A percentile compares a stretch with the other conserved stretches of the same genome.
phyloP scores from a whole-genome alignment of 64 coral and sea anemone genomes.

The Porites lutea region DNA sequence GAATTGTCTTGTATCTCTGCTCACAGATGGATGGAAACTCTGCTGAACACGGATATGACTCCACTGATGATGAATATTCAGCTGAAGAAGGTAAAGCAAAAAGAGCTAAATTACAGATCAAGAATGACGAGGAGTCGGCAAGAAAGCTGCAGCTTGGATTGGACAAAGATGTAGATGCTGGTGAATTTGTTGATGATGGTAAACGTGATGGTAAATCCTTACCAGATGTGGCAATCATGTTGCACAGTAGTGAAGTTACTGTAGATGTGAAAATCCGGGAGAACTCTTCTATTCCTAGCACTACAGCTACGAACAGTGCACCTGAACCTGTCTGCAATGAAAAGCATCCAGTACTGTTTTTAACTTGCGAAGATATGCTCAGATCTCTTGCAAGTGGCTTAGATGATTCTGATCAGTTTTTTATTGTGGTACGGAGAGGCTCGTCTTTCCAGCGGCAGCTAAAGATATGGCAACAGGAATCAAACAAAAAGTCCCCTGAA shows the following conservation, averaged over 20 bases:
- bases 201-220: slow-evolving; percentile 12
- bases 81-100: slow-evolving; percentile 16
- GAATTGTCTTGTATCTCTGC: slow-evolving; percentile 54
- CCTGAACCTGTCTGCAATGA: not conserved
- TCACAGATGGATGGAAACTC: not conserved
- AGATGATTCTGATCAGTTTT: slow-evolving; percentile 18
- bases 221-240: not conserved
- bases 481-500: not conserved
- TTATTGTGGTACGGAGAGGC: slow-evolving; percentile 12
- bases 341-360: not conserved
- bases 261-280: not conserved
- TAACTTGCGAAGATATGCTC: not conserved
- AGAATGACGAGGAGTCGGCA: slow-evolving; percentile 16
- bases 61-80: slow-evolving; percentile 19
- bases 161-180: slow-evolving; percentile 4
- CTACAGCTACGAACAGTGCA: not conserved
- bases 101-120: slow-evolving; percentile 23
- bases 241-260: no score
- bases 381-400: slow-evolving; percentile 27
- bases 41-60: slow-evolving; percentile 14
- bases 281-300: not conserved
- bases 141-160: slow-evolving; percentile 15
- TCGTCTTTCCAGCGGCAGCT: slow-evolving; percentile 9
- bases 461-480: slow-evolving; percentile 15
- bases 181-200: not conserved